Percentiles rank a stretch among this genome's conserved stretches.
Conservation (phyloP, 2,888 invertebrate genomes). For the Agriotes lineatus region DNA sequence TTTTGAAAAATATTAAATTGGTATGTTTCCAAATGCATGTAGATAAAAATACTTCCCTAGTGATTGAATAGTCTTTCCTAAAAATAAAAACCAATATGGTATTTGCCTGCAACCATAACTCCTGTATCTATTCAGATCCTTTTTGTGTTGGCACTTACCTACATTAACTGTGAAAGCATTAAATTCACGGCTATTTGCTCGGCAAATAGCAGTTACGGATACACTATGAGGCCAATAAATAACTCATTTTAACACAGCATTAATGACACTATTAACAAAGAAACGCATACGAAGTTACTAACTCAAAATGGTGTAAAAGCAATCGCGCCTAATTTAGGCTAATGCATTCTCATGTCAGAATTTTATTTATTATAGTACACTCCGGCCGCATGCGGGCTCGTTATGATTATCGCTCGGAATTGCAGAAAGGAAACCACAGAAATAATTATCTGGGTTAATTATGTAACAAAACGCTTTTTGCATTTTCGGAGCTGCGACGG, state of each 20-base stretch:
- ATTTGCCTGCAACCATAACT: too few species aligned
- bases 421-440: conserved; percentile 42
- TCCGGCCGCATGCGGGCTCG: conserved; percentile 41
- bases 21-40: too few species aligned
- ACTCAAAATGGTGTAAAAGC: conserved; percentile 44
- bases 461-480: conserved; percentile 32
- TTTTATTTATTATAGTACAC: conserved; percentile 45
- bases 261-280: conserved; percentile 35
- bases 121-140: not conserved
- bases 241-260: conserved; percentile 24
- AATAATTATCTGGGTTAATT: conserved; percentile 38
- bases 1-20: too few species aligned
- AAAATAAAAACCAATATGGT: too few species aligned
- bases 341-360: conserved; percentile 45
- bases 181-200: not conserved
- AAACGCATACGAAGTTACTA: conserved; percentile 15
- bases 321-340: conserved; percentile 41
- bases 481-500: conserved; percentile 10
- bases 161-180: not conserved
- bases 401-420: conserved; percentile 36
- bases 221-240: conserved; percentile 30
- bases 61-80: too few species aligned
- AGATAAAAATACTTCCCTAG: too few species aligned
- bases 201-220: not conserved
- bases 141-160: not conserved